Percentiles rank a stretch among this genome's conserved stretches.
Evolutionary conservation across 2,888 invertebrate species (phyloP).

Genomic region (Pollenia labialis): DNA sequence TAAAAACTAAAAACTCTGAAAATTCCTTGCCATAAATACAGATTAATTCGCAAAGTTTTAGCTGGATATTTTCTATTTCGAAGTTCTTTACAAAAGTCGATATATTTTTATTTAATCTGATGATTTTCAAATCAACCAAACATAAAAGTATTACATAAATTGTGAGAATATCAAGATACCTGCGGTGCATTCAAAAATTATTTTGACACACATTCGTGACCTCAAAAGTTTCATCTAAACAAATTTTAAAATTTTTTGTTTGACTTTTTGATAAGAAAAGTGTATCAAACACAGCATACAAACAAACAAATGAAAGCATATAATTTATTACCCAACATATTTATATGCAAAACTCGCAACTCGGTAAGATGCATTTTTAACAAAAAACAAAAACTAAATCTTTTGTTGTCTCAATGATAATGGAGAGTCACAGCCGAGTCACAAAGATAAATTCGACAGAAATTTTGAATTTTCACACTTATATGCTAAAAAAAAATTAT

Average conservation of each 20-base stretch:
- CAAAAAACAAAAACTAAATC: constrained; percentile 11
- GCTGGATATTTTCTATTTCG: too few relatives aligned
- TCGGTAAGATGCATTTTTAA: constrained; percentile 56
- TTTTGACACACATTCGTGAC: constrained; percentile 71
- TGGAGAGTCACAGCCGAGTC: constrained; percentile 65
- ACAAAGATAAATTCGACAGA: constrained; percentile 63
- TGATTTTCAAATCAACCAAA: background rate
- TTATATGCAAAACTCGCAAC: constrained; percentile 67
- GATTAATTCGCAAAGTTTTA: too few relatives aligned
- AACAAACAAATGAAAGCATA: constrained; percentile 11
- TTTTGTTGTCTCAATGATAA: constrained; percentile 56
- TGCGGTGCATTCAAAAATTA: constrained; percentile 66
- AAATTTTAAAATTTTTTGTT: constrained; percentile 57
- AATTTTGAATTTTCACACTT: constrained; percentile 80
- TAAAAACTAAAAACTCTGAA: too few relatives aligned
- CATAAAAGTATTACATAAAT: constrained; percentile 7
- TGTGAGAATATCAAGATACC: constrained; percentile 40
- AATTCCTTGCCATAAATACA: too few relatives aligned
- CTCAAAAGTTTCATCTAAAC: constrained; percentile 63
- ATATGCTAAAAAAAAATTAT: constrained; percentile 78
- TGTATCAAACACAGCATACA: constrained; percentile 48
- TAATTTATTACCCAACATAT: constrained; percentile 55
- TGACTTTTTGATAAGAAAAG: constrained; percentile 65
- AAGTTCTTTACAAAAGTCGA: background rate
- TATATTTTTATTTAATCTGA: background rate